Percentiles rank a stretch among this genome's conserved stretches.
Evolutionary conservation across 2,797 vertebrate species (phyloP).

Genomic region (Morus bassanus): DNA sequence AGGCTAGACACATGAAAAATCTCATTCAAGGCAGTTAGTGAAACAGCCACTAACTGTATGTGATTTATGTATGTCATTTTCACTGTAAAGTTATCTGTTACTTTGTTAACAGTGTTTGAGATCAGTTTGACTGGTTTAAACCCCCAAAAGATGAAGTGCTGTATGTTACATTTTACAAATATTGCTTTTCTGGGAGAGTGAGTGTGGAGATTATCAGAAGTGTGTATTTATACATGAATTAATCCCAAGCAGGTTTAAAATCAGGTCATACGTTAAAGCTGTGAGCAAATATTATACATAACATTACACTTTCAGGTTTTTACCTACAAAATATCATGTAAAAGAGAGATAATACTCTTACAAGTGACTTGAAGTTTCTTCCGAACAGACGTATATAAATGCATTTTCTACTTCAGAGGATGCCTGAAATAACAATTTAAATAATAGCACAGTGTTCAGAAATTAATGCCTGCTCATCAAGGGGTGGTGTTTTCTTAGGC

Average conservation of each 20-base stretch:
- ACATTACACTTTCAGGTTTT: neutral
- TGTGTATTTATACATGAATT: neutral
- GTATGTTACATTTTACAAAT: neutral
- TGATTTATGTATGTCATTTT: neutral
- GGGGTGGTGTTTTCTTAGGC: neutral
- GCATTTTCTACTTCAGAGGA: neutral
- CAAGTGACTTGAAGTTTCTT: neutral
- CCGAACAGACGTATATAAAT: neutral
- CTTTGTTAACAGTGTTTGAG: neutral
- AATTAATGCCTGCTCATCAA: neutral
- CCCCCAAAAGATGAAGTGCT: neutral
- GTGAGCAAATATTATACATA: neutral
- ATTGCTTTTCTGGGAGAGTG: neutral
- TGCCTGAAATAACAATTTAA: neutral
- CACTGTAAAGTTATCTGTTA: neutral
- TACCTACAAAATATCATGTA: neutral
- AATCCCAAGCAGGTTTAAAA: constrained; percentile 1
- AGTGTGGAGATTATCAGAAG: neutral
- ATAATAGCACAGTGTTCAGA: neutral
- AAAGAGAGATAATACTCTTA: neutral
- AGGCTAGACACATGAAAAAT: neutral
- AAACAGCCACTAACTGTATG: neutral
- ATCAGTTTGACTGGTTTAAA: neutral
- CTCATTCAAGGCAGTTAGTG: neutral
- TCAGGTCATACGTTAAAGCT: neutral